Evolutionary conservation across 2,888 invertebrate genomes (phyloP), one percentile per base, ranked within the genome.

Genomic region (Myopa tessellatipennis): DNA sequence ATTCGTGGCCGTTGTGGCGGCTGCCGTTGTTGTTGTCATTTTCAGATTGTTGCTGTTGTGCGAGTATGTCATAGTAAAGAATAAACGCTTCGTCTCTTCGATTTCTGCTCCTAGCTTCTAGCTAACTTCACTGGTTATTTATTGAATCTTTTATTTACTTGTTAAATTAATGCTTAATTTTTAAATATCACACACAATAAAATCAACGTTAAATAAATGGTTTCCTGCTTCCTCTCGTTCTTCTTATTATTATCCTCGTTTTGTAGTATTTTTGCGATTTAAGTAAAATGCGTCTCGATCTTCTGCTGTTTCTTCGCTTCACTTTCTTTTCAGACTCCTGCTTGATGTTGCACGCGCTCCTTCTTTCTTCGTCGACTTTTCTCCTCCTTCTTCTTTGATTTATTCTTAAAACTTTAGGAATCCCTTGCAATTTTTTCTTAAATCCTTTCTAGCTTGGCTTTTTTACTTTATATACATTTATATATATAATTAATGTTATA

Each of bases 161-260:
- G 84, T 87, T 87, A 86, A 86, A 86, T 84, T 87, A 87, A 85
- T 87, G 83, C 86, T 87, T 87, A 87, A 84, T 84, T 80, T 83
- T 88, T 88, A 87, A 87, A 88, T 88, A 88, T 88, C 88, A 88
- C 88, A 88, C 88, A 88, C 88, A 88, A 87, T 87, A 88, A 87
- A 88, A 88, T 88, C 88, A 88, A 88, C 85, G 83, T 80, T 83
- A 80, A 79, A 67, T 74, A 58, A 75, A 38, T 67, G 4, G 36
- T 68, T 72, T 61, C 26, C 60, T 38, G 38, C 38, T 74, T 38
- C 67, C 65, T 55, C 55, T 26, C 55, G n/a, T 61, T 26, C 45
- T 67, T 65, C 18, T 55, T 67, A 61, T 26, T 70, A 69, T 72
- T 61, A 68, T 78, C 68, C 78, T 78, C 75, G 69, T 78, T 70